phyloP scores from a whole-genome alignment of 35 echinoderm and acorn worm genomes.

The Chiridota heheva region DNA sequence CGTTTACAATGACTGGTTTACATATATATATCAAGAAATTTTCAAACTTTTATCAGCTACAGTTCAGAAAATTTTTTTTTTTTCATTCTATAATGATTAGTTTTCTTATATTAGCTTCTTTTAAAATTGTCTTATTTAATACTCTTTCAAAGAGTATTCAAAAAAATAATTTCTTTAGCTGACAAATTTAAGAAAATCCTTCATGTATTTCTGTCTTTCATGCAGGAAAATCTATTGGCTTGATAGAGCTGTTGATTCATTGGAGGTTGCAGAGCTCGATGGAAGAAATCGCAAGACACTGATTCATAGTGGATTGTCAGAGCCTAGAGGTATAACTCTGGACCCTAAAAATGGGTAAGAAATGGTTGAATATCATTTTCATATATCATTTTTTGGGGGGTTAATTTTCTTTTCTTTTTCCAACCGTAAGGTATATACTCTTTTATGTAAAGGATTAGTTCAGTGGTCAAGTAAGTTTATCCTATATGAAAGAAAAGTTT shows the following conservation, averaged over 20 bases:
- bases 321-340: slow-evolving; percentile 34
- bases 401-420: not conserved
- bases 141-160: not conserved
- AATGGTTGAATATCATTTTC: not conserved
- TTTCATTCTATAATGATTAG: not conserved
- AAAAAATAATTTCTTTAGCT: not conserved
- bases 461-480: too few relatives aligned
- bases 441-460: not conserved
- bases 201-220: not conserved
- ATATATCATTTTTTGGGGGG: not conserved
- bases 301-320: slow-evolving; percentile 12
- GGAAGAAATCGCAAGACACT: slow-evolving; percentile 27
- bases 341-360: slow-evolving; percentile 11
- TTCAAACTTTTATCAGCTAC: too few relatives aligned
- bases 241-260: not conserved
- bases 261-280: slow-evolving; percentile 59
- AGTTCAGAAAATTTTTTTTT: too few relatives aligned
- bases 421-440: not conserved
- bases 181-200: too few relatives aligned
- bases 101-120: not conserved
- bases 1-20: too few relatives aligned
- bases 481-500: too few relatives aligned
- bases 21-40: too few relatives aligned
- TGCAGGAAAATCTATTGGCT: slow-evolving; percentile 55
- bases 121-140: not conserved